phyloP scores from a whole-genome alignment of 2,113 vertebrate genomes.

The Toxotes chatareus region DNA sequence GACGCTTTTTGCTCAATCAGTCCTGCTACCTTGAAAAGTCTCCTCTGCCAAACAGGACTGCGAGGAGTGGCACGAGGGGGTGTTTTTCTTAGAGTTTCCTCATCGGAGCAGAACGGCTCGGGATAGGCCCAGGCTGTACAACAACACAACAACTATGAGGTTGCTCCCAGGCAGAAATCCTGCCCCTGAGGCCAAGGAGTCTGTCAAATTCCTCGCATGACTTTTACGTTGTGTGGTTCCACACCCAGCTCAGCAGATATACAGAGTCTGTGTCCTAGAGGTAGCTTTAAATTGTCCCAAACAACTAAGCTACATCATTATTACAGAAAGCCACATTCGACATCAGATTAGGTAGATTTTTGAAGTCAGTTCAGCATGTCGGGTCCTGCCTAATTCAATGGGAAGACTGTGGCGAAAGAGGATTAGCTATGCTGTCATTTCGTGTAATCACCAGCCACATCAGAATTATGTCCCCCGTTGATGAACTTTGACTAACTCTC shows the following conservation, averaged over 20 bases:
- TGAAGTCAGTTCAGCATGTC: slow-evolving; percentile 49
- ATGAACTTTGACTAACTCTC: slow-evolving; percentile 64
- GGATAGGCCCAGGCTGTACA: slow-evolving; percentile 26
- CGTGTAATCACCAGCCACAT: slow-evolving; percentile 60
- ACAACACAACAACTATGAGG: slow-evolving; percentile 10
- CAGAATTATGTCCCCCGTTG: slow-evolving; percentile 52
- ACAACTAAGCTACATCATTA: slow-evolving; percentile 22
- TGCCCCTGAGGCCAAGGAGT: slow-evolving; percentile 50
- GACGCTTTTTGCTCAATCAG: not conserved
- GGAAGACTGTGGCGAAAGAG: slow-evolving; percentile 53
- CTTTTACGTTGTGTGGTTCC: slow-evolving; percentile 23
- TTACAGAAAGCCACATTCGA: slow-evolving; percentile 11
- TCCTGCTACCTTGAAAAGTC: slow-evolving; percentile 38
- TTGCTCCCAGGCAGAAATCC: slow-evolving; percentile 46
- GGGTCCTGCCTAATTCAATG: slow-evolving; percentile 24
- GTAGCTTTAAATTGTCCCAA: slow-evolving; percentile 27
- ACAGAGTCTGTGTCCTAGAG: slow-evolving; percentile 37
- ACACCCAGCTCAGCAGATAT: slow-evolving; percentile 38
- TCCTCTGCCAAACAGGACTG: slow-evolving; percentile 1
- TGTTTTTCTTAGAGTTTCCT: slow-evolving; percentile 22
- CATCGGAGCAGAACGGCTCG: not conserved
- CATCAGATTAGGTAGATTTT: slow-evolving; percentile 47
- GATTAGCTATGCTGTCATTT: slow-evolving; percentile 71
- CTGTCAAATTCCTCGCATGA: slow-evolving; percentile 55
- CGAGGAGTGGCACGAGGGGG: slow-evolving; percentile 45